A percentile compares a stretch with the other conserved stretches of the same genome.
Evolutionary conservation across 2,797 vertebrate species (phyloP).

Genomic region (Sarcoramphus papa): DNA sequence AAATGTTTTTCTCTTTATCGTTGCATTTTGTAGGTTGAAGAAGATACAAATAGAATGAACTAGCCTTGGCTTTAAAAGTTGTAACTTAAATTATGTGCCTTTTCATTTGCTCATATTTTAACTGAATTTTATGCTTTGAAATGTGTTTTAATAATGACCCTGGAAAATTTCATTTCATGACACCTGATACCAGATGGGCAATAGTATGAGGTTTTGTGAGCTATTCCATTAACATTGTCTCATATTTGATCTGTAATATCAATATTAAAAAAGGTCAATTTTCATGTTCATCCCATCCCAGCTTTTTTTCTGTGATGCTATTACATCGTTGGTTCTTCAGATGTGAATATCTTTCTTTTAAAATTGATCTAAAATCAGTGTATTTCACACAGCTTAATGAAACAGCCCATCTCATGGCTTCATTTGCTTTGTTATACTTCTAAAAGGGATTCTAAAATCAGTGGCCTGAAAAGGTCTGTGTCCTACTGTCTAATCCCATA

Average conservation of each 20-base stretch:
- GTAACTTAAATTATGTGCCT: neutral
- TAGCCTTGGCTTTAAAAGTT: neutral
- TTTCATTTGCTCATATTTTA: neutral
- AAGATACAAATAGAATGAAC: neutral
- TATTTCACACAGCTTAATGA: neutral
- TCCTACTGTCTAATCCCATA: neutral
- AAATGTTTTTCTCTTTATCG: neutral
- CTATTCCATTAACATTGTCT: slow-evolving; percentile 1
- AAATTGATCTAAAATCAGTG: neutral
- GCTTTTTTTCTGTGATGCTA: neutral
- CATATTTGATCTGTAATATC: neutral
- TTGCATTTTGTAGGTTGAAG: neutral
- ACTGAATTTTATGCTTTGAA: neutral
- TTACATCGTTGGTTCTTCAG: neutral
- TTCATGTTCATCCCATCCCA: neutral
- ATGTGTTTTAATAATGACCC: neutral
- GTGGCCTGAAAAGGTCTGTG: neutral
- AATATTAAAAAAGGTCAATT: neutral
- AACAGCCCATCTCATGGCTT: neutral
- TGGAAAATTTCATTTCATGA: neutral
- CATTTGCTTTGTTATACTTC: neutral
- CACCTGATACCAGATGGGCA: neutral
- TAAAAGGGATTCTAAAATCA: neutral
- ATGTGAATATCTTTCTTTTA: neutral
- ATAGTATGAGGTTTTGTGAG: neutral